phyloP scores from a whole-genome alignment of 1,140 invertebrate species.

The Bombus ignitus region DNA sequence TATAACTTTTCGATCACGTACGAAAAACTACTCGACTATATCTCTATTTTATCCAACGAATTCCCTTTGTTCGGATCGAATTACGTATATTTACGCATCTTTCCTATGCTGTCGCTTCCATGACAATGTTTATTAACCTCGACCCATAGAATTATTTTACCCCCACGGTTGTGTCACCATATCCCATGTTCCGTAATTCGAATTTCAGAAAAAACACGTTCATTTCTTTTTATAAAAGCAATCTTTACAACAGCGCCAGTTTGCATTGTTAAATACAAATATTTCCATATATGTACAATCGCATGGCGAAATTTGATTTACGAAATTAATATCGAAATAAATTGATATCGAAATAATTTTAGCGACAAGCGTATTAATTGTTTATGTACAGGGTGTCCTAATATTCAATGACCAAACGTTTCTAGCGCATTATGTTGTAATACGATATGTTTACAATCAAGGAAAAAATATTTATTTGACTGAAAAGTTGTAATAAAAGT shows the following conservation, averaged over 20 bases:
- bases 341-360: neutral
- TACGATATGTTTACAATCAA: too few species aligned
- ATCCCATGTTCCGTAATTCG: too few species aligned
- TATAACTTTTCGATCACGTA: neutral
- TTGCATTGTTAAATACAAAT: neutral
- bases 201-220: neutral
- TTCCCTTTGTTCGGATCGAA: neutral
- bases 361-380: neutral
- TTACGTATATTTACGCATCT: slow-evolving; percentile 7
- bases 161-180: too few species aligned
- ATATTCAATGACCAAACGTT: neutral
- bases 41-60: neutral
- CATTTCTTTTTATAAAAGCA: neutral
- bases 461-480: too few species aligned
- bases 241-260: too few species aligned
- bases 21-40: neutral
- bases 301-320: neutral
- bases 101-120: neutral
- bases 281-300: neutral
- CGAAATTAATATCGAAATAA: neutral
- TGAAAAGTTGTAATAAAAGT: too few species aligned
- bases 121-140: slow-evolving; percentile 11
- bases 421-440: too few species aligned
- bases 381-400: too few species aligned
- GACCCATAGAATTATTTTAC: neutral